Evolutionary conservation across 2,113 vertebrate species (phyloP), one percentile per base, ranked within the genome.

Genomic region (Sylvilagus bachmani): DNA sequence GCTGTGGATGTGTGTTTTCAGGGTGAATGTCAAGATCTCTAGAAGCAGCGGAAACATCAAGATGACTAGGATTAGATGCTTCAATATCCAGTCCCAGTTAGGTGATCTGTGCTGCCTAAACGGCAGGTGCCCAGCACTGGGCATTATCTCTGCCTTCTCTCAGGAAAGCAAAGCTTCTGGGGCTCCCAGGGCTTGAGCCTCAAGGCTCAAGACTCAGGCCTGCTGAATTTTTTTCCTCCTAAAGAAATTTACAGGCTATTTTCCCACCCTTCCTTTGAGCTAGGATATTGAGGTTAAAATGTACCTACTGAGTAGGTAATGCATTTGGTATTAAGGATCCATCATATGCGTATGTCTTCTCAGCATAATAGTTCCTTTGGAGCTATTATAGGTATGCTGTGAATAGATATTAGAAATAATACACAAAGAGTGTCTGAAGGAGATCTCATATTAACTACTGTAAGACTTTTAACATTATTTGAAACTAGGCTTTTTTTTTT

Each of bases 331-430:
- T 69, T 71, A 73, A 85, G 79, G 96, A 93, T 94, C 80, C 91
- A 90, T 22, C 3, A 83, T 67, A 83, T 0, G 10, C 8, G n/a
- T 25, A 10, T 27, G 85, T 84, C 95, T 96, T 93, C 94, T 78
- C 24, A 96, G 82, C 81, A 89, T 89, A 92, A 97, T 75, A 73
- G 81, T 88, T 98, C 95, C 96, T 94, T 86, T 25, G 12, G 95
- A 97, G 71, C 53, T 44, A 89, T 96, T 97, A 93, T 31, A 95
- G 96, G 55, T 95, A 71, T 64, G 62, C 86, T 19, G 74, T 85
- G 94, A 98, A 95, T 61, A 93, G 83, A 97, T 96, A 97, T 93
- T 86, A 96, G 93, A 74, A 97, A 95, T 95, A 96, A 97, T 92
- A 94, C 96, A 97, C 96, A 93, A 96, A 92, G 91, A 90, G 71